phyloP scores from a whole-genome alignment of 2,888 invertebrate species.

The Synergus japonicus region DNA sequence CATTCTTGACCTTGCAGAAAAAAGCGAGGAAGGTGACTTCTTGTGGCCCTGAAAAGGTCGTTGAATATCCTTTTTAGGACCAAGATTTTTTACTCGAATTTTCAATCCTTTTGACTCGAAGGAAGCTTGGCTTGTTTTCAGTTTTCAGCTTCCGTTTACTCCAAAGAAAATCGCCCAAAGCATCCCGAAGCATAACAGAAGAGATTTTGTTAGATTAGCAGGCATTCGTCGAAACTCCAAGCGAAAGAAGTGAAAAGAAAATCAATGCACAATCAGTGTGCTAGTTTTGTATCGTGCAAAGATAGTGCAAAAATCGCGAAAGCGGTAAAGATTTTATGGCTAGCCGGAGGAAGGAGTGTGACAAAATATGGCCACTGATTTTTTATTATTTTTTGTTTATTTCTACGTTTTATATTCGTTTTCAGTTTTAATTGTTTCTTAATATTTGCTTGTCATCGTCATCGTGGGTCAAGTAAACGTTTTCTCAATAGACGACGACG shows the following conservation, averaged over 20 bases:
- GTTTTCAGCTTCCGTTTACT: conserved; percentile 19
- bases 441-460: neutral
- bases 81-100: conserved; percentile 37
- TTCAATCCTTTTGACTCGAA: conserved; percentile 6
- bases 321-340: conserved; percentile 13
- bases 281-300: conserved; percentile 3
- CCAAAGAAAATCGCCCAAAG: conserved; percentile 41
- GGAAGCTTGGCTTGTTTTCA: conserved; percentile 14
- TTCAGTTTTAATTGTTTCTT: conserved; percentile 33
- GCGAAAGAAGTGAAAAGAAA: conserved; percentile 13
- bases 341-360: neutral
- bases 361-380: neutral
- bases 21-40: conserved; percentile 66
- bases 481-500: conserved; percentile 7
- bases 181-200: conserved; percentile 56
- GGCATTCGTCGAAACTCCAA: conserved; percentile 8
- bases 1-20: conserved; percentile 69
- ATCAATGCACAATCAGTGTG: neutral
- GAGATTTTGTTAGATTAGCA: conserved; percentile 55
- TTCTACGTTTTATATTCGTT: conserved; percentile 15
- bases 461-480: neutral
- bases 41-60: conserved; percentile 71
- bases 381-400: conserved; percentile 25
- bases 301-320: neutral
- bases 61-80: conserved; percentile 48